Base-by-base conservation (phyloP, 2,113 vertebrate genomes). In the Ceratotherium simum region DNA sequence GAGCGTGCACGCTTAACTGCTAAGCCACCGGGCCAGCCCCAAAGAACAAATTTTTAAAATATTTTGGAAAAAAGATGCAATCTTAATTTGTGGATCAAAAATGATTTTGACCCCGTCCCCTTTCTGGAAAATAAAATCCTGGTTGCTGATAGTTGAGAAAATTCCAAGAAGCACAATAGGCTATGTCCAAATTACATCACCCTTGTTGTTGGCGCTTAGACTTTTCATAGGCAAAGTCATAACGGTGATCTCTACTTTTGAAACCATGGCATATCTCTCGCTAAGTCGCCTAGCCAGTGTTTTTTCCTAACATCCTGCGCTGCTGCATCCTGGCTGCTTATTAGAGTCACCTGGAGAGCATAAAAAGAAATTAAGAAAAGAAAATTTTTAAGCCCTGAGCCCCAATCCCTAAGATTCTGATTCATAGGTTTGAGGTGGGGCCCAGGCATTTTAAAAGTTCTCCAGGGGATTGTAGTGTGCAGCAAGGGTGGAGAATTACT, bases 71-170 rank as follows among this genome's bases (percentile, higher is more conserved):
- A 76, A 87, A 67, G 33, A 76, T 88, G 39, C 51, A 76, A 16
- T 82, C 29, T 90, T 73, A 92, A 60, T 83, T 75, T 69, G 9
- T 42, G 20, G 54, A 10, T 73, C 56, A 93, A 51, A 94, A 83
- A 27, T 86, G 36, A 36, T 84, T 94, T 69, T 82, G n/a, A 79
- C 31, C 29, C 29, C 29, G 36, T 42, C 7, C 6, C 56, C 33
- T 58, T 92, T 65, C 72, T 94, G 51, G 20, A 88, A 95, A 82
- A 96, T 75, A 54, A 95, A 93, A 91, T 27, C 46, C 14, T 75
- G 27, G 82, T 62, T 90, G 33, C 83, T 90, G 62, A 72, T 82
- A 73, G 58, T 79, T 95, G 51, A 84, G 65, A 83, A 87, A 95
- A 79, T 73, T 94, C 78, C 25, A 89, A 89, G 76, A 95, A 48